phyloP scores from a whole-genome alignment of 2,113 vertebrate genomes.

The Lepus europaeus region DNA sequence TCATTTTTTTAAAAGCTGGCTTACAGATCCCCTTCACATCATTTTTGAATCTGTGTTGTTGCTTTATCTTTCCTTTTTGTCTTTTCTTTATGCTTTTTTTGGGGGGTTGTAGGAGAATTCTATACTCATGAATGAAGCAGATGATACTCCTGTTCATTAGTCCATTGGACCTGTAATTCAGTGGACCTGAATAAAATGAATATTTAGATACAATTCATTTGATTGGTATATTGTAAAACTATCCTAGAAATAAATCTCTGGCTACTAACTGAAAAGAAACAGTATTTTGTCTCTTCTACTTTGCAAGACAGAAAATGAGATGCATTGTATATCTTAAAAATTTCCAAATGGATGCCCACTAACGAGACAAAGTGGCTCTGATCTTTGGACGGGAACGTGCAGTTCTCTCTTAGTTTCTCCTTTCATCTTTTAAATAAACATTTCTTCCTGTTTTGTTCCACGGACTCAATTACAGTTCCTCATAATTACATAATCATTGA shows the following conservation, averaged over 20 bases:
- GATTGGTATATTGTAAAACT: conserved; percentile 56
- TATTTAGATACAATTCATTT: conserved; percentile 68
- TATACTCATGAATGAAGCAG: conserved; percentile 46
- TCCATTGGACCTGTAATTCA: conserved; percentile 9
- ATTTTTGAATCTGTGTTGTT: conserved; percentile 63
- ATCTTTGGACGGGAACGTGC: background rate
- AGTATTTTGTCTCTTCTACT: conserved; percentile 34
- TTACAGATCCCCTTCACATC: conserved; percentile 58
- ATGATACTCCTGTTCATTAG: conserved; percentile 63
- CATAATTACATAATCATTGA: conserved; percentile 27
- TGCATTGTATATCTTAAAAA: background rate
- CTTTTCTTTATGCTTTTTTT: background rate
- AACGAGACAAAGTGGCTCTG: background rate
- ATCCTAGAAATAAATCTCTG: conserved; percentile 59
- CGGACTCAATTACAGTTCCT: background rate
- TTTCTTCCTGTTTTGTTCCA: background rate
- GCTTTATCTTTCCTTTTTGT: too few species aligned
- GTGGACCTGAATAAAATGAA: conserved; percentile 60
- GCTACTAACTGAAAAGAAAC: conserved; percentile 56
- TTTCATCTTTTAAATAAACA: background rate
- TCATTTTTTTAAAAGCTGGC: conserved; percentile 71
- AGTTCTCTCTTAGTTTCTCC: background rate
- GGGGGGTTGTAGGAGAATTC: background rate
- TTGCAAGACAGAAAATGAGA: conserved; percentile 62
- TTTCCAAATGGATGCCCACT: conserved; percentile 48